Conservation (phyloP, 2,797 vertebrate species). For the Myotis planiceps region DNA sequence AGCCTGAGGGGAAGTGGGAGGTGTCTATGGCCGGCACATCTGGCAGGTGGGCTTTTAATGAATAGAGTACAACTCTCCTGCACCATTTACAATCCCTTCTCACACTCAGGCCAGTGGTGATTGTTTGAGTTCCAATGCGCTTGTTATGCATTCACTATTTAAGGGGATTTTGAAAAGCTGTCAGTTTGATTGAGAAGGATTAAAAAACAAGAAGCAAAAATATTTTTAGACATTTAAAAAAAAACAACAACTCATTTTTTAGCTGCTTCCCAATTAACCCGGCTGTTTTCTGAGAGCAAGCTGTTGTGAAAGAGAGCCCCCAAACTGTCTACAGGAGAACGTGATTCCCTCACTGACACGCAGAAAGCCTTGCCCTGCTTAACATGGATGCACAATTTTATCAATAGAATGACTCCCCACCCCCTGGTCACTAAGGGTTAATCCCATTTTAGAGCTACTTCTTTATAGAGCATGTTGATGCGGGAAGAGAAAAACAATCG, state of each 20-base stretch:
- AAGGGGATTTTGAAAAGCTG: constrained; percentile 17
- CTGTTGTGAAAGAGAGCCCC: constrained; percentile 37
- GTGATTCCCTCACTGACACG: constrained; percentile 30
- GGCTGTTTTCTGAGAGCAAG: constrained; percentile 69
- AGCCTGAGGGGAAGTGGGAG: not conserved
- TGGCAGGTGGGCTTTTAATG: not conserved
- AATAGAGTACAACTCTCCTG: not conserved
- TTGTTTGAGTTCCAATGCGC: not conserved
- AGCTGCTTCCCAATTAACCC: constrained; percentile 74
- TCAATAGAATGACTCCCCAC: constrained; percentile 15
- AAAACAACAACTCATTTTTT: constrained; percentile 66
- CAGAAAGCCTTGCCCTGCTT: constrained; percentile 36
- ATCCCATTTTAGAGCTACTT: not conserved
- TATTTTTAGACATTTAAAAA: constrained; percentile 58
- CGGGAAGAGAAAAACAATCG: not conserved
- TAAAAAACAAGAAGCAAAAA: constrained; percentile 54
- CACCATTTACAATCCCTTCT: not conserved
- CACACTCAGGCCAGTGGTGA: not conserved
- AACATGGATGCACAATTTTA: not conserved
- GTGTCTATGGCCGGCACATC: not conserved
- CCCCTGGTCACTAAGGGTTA: not conserved
- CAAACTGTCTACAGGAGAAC: constrained; percentile 20
- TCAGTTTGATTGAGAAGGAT: constrained; percentile 54
- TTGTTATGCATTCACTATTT: not conserved
- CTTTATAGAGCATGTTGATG: not conserved